phyloP scores from a whole-genome alignment of 64 coral and sea anemone genomes.

The Pocillopora verrucosa region DNA sequence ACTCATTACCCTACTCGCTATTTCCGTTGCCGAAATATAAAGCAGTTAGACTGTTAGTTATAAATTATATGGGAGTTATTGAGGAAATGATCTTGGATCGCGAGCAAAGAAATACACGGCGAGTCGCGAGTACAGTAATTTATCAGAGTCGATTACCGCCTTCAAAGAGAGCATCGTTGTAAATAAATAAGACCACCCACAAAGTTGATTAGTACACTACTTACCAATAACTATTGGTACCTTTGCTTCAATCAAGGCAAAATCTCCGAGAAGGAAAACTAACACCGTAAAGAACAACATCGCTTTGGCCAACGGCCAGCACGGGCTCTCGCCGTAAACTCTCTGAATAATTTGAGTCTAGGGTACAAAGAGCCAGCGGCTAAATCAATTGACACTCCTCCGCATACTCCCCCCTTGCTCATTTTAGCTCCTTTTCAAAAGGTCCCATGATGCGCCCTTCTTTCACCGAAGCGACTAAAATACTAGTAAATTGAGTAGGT shows the following conservation, averaged over 20 bases:
- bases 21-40: no score
- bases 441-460: not conserved
- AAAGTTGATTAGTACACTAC: not conserved
- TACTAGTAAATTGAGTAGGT: no score
- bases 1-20: no score
- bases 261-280: not conserved
- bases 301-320: not conserved
- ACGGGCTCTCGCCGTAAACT: not conserved
- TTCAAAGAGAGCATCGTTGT: not conserved
- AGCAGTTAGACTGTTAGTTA: no score
- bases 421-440: not conserved
- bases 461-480: no score
- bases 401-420: not conserved
- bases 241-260: conserved; percentile 1
- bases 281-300: not conserved
- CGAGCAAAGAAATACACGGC: no score
- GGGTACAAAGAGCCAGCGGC: not conserved
- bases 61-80: no score
- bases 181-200: not conserved
- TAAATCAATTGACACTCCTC: not conserved
- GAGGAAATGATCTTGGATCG: no score
- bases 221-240: conserved; percentile 31
- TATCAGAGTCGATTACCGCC: not conserved
- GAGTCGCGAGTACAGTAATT: not conserved
- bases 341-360: not conserved